These are phyloP conservation scores for Lordiphosa fenestrarum DNA, from an alignment of 2,888 invertebrate species.

Conservation along the genomic window DNA sequence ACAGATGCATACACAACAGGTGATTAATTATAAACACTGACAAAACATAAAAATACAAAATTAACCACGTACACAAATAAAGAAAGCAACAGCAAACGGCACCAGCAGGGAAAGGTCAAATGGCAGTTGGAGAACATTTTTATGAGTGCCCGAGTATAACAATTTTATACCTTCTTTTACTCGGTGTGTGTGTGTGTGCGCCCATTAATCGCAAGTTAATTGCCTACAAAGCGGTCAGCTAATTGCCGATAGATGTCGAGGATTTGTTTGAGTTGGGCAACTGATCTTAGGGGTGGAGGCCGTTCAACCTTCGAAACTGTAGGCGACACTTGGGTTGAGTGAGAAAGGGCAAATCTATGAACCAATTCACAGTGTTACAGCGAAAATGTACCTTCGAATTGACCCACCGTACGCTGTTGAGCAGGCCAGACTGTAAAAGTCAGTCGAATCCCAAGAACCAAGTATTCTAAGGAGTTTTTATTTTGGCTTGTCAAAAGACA, in stretches of 20 bases:
- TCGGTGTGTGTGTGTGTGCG: conserved; percentile 18
- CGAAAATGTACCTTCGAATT: no score
- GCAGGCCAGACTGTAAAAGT: no score
- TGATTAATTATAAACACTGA: conserved; percentile 77
- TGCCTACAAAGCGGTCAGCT: conserved; percentile 71
- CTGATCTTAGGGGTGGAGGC: not conserved
- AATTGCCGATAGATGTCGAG: conserved; percentile 55
- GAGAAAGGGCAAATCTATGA: not conserved
- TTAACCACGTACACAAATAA: conserved; percentile 61
- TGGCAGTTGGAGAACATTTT: conserved; percentile 59
- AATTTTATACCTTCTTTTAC: conserved; percentile 26
- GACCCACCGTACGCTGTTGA: no score
- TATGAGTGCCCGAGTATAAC: conserved; percentile 46
- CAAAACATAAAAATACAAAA: conserved; percentile 75
- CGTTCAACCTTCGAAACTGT: not conserved
- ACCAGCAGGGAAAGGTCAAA: conserved; percentile 20
- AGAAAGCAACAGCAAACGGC: conserved; percentile 14
- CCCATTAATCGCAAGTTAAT: conserved; percentile 71
- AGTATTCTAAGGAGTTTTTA: no score
- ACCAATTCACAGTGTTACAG: no score
- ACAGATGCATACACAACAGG: conserved; percentile 64
- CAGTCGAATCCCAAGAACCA: no score
- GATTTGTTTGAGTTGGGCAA: conserved; percentile 25
- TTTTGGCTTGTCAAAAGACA: no score
- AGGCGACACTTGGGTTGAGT: not conserved